Conservation (phyloP, 2,888 invertebrate genomes). For the Prosopocoilus inquinatus region DNA sequence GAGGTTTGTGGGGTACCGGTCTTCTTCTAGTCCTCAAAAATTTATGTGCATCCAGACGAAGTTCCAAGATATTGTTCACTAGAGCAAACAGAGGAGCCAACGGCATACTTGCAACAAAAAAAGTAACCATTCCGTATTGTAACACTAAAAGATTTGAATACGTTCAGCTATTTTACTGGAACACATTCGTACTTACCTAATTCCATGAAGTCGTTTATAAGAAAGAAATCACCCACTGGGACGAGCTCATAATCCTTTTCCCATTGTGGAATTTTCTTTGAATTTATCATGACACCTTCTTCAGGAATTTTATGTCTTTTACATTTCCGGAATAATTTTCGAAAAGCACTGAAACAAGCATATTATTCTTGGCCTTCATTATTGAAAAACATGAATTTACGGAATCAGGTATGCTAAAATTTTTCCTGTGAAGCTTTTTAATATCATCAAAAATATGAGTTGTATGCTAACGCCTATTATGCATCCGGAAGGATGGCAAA, state of each 20-base stretch:
- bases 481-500: conserved; percentile 21
- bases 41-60: conserved; percentile 71
- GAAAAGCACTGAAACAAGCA: not conserved
- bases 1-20: conserved; percentile 31
- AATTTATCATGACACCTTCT: not conserved
- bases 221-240: conserved; percentile 36
- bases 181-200: conserved; percentile 36
- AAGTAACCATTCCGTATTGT: conserved; percentile 91
- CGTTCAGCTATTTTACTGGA: not conserved
- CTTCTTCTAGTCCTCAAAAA: conserved; percentile 31
- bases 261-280: conserved; percentile 38
- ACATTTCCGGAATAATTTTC: no score
- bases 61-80: conserved; percentile 88
- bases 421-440: conserved; percentile 7
- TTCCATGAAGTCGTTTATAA: conserved; percentile 43
- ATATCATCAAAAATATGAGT: conserved; percentile 5
- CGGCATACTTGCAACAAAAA: conserved; percentile 93
- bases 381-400: not conserved
- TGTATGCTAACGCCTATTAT: conserved; percentile 13
- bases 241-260: conserved; percentile 44
- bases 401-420: not conserved
- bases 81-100: conserved; percentile 89
- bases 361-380: not conserved
- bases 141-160: conserved; percentile 61
- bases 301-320: not conserved